phyloP scores from a whole-genome alignment of 2,888 invertebrate species.

The Ochropleura leucogaster region DNA sequence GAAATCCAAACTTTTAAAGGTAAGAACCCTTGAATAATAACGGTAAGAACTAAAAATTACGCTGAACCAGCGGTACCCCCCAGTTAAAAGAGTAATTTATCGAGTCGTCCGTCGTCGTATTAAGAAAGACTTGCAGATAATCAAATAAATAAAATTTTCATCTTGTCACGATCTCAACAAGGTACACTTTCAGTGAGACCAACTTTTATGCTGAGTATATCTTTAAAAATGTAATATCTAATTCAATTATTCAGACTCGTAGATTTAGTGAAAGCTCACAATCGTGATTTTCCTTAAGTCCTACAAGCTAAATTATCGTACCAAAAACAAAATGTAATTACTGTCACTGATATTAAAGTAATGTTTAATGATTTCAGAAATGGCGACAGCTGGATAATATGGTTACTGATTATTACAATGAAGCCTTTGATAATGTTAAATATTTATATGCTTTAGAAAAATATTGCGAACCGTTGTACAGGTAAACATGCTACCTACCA shows the following conservation, averaged over 20 bases:
- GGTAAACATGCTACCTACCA: slow-evolving; percentile 75
- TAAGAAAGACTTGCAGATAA: no score
- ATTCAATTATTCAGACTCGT: not conserved
- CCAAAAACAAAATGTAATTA: not conserved
- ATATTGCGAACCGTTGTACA: slow-evolving; percentile 96
- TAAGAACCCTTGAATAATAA: slow-evolving; percentile 76
- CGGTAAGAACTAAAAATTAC: slow-evolving; percentile 80
- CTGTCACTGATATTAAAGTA: not conserved
- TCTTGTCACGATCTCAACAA: no score
- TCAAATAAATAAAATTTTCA: not conserved
- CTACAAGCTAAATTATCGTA: not conserved
- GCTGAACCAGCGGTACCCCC: not conserved
- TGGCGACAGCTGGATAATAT: slow-evolving; percentile 94
- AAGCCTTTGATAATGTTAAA: slow-evolving; percentile 96
- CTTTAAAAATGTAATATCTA: not conserved
- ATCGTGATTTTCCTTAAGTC: not conserved
- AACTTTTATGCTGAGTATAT: not conserved
- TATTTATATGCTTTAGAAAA: slow-evolving; percentile 96
- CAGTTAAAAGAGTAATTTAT: no score
- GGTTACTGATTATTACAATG: slow-evolving; percentile 94
- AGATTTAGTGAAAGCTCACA: not conserved
- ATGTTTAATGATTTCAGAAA: slow-evolving; percentile 88
- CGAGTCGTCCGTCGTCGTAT: no score
- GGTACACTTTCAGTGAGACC: not conserved
- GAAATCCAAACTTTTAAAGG: slow-evolving; percentile 93